Evolutionary conservation across 2,888 invertebrate species (phyloP).

Genomic region (Tillus elongatus): DNA sequence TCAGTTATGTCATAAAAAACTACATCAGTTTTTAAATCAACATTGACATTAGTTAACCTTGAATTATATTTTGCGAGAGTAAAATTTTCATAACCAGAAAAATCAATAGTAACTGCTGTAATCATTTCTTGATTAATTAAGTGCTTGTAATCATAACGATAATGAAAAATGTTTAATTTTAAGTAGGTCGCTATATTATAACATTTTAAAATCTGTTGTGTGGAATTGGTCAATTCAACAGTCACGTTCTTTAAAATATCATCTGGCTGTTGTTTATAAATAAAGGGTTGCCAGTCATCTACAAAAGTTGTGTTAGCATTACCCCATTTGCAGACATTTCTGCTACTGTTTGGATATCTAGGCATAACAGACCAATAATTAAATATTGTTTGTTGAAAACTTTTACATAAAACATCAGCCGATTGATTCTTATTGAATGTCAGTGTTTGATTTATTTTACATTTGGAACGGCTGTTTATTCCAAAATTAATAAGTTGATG

Average conservation of each 20-base stretch:
- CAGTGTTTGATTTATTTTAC: slow-evolving; percentile 31
- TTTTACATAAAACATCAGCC: slow-evolving; percentile 30
- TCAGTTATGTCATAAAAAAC: slow-evolving; percentile 44
- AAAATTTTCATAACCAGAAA: slow-evolving; percentile 22
- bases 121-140: slow-evolving; percentile 36
- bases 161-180: slow-evolving; percentile 42
- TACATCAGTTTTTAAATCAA: slow-evolving; percentile 28
- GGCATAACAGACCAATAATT: slow-evolving; percentile 26
- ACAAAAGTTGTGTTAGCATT: slow-evolving; percentile 40
- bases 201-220: slow-evolving; percentile 32
- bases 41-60: slow-evolving; percentile 20
- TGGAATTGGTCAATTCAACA: slow-evolving; percentile 34
- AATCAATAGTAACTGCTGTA: slow-evolving; percentile 29
- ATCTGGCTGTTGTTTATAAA: slow-evolving; percentile 35
- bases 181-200: slow-evolving; percentile 35
- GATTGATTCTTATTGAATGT: slow-evolving; percentile 19
- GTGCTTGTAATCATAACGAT: slow-evolving; percentile 34
- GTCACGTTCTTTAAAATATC: slow-evolving; percentile 25
- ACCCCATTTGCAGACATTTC: slow-evolving; percentile 43
- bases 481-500: slow-evolving; percentile 44
- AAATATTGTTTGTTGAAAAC: slow-evolving; percentile 32
- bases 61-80: slow-evolving; percentile 13
- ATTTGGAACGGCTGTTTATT: slow-evolving; percentile 43
- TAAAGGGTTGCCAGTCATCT: slow-evolving; percentile 45
- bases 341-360: slow-evolving; percentile 24